Conservation (phyloP, 2,888 invertebrate species). For the Aspidiotus rigidus region DNA sequence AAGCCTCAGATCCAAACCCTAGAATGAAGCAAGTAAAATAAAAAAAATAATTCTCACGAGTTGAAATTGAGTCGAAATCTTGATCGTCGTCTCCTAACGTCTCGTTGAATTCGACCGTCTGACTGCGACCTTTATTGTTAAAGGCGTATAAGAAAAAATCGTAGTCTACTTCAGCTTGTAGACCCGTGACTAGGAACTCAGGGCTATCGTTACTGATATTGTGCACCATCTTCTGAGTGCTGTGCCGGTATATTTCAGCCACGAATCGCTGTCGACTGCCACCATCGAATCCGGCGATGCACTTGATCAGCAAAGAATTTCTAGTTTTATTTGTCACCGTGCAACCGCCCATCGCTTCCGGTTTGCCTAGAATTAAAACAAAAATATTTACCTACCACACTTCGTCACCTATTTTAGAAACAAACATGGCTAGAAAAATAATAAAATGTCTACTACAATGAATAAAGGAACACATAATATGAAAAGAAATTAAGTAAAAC, state of each 20-base stretch:
- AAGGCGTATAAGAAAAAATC: slow-evolving; percentile 59
- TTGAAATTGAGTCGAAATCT: background rate
- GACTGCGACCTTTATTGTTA: slow-evolving; percentile 63
- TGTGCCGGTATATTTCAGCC: slow-evolving; percentile 57
- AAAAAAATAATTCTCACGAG: too few species aligned
- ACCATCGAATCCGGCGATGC: slow-evolving; percentile 67
- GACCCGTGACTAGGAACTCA: slow-evolving; percentile 55
- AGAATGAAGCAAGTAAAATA: too few species aligned
- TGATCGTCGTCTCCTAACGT: background rate
- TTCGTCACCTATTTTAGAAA: too few species aligned
- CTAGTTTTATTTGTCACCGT: slow-evolving; percentile 63
- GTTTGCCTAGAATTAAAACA: slow-evolving; percentile 50
- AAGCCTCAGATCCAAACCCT: too few species aligned
- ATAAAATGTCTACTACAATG: too few species aligned
- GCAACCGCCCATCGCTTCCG: slow-evolving; percentile 63
- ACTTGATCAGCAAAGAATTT: slow-evolving; percentile 61
- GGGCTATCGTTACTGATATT: slow-evolving; percentile 53
- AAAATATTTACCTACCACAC: too few species aligned
- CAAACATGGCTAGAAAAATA: too few species aligned
- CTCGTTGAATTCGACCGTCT: slow-evolving; percentile 54
- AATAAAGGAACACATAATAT: too few species aligned
- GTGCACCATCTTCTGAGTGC: slow-evolving; percentile 47
- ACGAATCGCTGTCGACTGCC: slow-evolving; percentile 63
- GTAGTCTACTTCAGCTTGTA: slow-evolving; percentile 60
- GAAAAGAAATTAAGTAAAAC: too few species aligned